phyloP scores from a whole-genome alignment of 2,113 vertebrate genomes.

The Oncorhynchus gorbuscha region DNA sequence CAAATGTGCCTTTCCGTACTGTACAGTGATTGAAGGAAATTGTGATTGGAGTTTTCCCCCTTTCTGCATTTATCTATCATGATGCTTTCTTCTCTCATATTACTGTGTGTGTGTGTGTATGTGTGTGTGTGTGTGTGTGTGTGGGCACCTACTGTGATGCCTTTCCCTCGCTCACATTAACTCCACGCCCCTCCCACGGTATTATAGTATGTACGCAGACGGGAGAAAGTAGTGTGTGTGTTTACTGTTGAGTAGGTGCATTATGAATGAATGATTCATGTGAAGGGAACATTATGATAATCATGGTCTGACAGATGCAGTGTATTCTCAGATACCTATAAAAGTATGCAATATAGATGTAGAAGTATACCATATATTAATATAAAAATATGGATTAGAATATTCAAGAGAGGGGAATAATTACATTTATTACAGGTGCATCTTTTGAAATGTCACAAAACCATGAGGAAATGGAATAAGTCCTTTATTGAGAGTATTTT shows the following conservation, averaged over 20 bases:
- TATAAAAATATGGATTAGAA: too few species aligned
- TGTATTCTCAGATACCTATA: constrained; percentile 52
- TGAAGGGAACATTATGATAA: constrained; percentile 71
- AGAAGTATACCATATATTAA: too few species aligned
- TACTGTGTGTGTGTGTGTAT: not conserved
- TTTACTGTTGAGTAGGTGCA: constrained; percentile 61
- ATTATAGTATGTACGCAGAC: constrained; percentile 73
- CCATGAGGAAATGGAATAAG: too few species aligned
- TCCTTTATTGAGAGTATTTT: too few species aligned
- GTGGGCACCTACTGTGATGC: constrained; percentile 6
- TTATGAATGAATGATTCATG: constrained; percentile 84
- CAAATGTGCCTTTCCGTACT: constrained; percentile 53
- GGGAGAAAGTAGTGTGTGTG: constrained; percentile 72
- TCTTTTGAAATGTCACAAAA: too few species aligned
- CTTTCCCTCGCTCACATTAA: constrained; percentile 74
- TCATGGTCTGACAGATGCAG: constrained; percentile 69
- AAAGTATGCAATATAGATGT: too few species aligned
- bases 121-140: not conserved
- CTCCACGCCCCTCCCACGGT: constrained; percentile 74
- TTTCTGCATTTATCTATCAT: constrained; percentile 71
- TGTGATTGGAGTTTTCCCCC: constrained; percentile 82
- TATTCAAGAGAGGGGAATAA: too few species aligned
- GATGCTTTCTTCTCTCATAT: too few species aligned
- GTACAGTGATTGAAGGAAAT: constrained; percentile 82
- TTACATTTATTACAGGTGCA: too few species aligned